Base-by-base conservation (phyloP, 37 sponge, comb jelly and placozoan species). In the Halisarca cf. caerulea region DNA sequence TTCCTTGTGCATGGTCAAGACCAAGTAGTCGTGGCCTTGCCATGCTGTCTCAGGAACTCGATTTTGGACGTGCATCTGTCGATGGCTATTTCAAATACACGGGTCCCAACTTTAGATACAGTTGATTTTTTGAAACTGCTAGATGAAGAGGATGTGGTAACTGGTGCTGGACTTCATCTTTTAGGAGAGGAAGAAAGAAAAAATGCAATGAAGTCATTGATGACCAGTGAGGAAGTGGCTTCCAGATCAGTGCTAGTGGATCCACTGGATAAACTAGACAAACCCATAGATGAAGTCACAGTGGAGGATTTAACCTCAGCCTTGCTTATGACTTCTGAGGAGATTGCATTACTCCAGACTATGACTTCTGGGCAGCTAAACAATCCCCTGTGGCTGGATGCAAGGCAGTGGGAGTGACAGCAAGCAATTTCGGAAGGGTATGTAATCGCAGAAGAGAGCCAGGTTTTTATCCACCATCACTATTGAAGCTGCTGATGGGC, bases 331-430 rank as follows among this genome's bases (percentile, higher is more conserved):
- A 83, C 70, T 44, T 20, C 72, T 25, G 45, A 66, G 25, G 81
- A 57, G 28, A 66, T 83, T 20, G 45, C 51, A 8, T 32, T 83
- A 41, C 62, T 83, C 3, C 70, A 83, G 41, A 32, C 33, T 34
- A 83, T 83, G 83, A 86, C 81, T 36, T 37, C 51, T 37, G 80
- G 81, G 9, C 87, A 86, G 38, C 25, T 41, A 24, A 15, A 62
- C 20, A 79, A 66, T 36, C 87, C 80, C 11, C 35, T 86, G 44
- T 86, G 87, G 87, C 40, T 79, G 80, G 71, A 79, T 69, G 71
- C 57, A 69, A 78, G 81, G 68, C 87, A 86, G 81, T 68, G 58
- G 87, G 81, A 23, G 39, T 86, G 23, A 86, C 87, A 34, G 80
- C 87, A 23, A 58, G 79, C 68, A 86, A 86, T 80, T 86, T 86